phyloP scores from a whole-genome alignment of 2,113 vertebrate genomes.

The Tragelaphus scriptus region DNA sequence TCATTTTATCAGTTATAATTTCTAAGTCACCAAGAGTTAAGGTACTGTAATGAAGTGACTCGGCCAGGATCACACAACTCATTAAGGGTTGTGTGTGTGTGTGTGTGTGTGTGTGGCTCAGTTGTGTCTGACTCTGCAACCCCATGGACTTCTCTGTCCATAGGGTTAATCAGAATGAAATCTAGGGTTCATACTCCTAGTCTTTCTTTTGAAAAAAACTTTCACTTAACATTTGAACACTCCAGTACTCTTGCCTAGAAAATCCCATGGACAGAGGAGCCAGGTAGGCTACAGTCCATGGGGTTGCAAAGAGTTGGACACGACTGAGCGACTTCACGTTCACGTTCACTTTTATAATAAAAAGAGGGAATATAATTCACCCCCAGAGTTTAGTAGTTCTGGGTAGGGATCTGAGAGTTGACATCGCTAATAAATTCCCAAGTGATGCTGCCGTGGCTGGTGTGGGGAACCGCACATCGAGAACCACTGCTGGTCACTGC shows the following conservation, averaged over 20 bases:
- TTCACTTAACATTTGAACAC: neutral
- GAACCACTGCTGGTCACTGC: neutral
- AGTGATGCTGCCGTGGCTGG: no score
- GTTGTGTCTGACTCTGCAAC: neutral
- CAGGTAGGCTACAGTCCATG: no score
- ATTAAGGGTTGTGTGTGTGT: neutral
- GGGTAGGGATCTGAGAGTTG: neutral
- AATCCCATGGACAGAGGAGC: no score
- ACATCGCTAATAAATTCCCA: neutral
- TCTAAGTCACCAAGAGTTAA: neutral
- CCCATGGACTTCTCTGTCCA: neutral
- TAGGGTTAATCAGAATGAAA: neutral
- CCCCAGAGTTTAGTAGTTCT: neutral
- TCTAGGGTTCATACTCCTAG: neutral
- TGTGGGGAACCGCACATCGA: neutral
- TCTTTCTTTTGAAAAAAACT: neutral
- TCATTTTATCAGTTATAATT: neutral
- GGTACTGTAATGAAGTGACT: neutral
- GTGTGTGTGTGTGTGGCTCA: neutral
- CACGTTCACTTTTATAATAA: neutral
- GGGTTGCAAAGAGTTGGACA: no score
- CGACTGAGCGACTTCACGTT: no score
- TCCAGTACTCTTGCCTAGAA: no score
- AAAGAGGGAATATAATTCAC: neutral
- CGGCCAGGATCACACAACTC: neutral